Evolutionary conservation across 2,888 invertebrate genomes (phyloP), one percentile per base, ranked within the genome.

Genomic region (Acanthoscelides obtectus): DNA sequence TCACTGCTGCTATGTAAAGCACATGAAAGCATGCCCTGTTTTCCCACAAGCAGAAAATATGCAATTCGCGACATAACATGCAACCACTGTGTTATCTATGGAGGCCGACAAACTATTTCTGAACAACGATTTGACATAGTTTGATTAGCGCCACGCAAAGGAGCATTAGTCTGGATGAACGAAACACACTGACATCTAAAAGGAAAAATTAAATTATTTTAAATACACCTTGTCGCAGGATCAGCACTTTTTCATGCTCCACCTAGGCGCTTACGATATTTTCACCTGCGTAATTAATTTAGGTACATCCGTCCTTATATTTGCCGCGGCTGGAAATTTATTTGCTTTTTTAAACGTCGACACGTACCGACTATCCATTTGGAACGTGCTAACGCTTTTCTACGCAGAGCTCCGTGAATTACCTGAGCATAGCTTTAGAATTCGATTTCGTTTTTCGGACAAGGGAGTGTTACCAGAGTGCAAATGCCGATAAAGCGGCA

Each of bases 341-440:
- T 76, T 76, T 77, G 74, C 77, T 73, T 74, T 77, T 76, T 77
- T 76, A 77, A 75, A 76, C 72, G 77, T 74, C 75, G 73, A 74
- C 77, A 77, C 77, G 77, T 77, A 68, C 70, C 69, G 68, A 72
- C 75, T 71, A 75, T 77, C 74, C 72, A 73, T 75, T 74, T 72
- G 67, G 72, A 72, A 76, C 76, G 76, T 76, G 76, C 76, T 73
- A 68, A 74, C 74, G 75, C 76, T 73, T 76, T 72, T 75, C 74
- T 74, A 75, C 75, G 76, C 74, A 76, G 74, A 74, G 74, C 75
- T 76, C 74, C 74, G 74, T 75, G 74, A 74, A 74, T 74, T 75
- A 73, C 72, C 73, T 73, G 71, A 72, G 70, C 70, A 69, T 71
- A 12, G 3, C 45, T 71, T 68, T 71, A 72, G 74, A 75, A 76